Percentiles rank a stretch among this genome's conserved stretches.
Conservation (phyloP, 2,113 vertebrate species). For the Ia io region DNA sequence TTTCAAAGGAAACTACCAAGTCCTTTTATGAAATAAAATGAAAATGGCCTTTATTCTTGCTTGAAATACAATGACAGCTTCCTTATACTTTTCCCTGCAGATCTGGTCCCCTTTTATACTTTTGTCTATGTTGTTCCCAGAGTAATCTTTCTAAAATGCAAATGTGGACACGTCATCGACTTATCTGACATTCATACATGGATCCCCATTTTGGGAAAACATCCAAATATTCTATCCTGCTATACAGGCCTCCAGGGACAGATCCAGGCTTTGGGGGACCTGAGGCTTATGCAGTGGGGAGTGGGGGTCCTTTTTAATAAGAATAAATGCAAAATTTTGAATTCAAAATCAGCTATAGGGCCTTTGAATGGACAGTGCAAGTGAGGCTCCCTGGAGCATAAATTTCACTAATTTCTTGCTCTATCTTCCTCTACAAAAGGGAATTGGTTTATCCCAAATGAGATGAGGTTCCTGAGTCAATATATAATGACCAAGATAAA, state of each 20-base stretch:
- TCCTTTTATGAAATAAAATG: constrained; percentile 57
- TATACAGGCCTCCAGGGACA: background rate
- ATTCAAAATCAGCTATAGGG: background rate
- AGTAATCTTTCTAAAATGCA: constrained; percentile 65
- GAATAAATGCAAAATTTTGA: constrained; percentile 37
- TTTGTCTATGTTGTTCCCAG: constrained; percentile 52
- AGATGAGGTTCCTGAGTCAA: background rate
- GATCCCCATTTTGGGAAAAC: background rate
- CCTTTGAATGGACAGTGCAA: background rate
- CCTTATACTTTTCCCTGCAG: constrained; percentile 41
- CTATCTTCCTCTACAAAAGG: background rate
- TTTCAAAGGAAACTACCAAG: constrained; percentile 53
- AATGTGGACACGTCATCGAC: background rate
- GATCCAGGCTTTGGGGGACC: background rate
- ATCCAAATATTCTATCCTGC: constrained; percentile 13
- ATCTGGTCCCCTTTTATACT: constrained; percentile 33
- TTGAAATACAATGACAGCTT: constrained; percentile 37
- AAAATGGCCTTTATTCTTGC: constrained; percentile 47
- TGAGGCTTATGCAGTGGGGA: background rate
- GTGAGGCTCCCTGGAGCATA: background rate
- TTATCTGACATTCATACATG: background rate
- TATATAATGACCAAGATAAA: constrained; percentile 30
- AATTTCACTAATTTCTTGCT: background rate
- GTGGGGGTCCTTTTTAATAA: background rate
- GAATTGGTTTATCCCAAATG: constrained; percentile 40